A percentile compares a stretch with the other conserved stretches of the same genome.
phyloP scores from a whole-genome alignment of 2,113 vertebrate species.

The Rhagologus leucostigma region DNA sequence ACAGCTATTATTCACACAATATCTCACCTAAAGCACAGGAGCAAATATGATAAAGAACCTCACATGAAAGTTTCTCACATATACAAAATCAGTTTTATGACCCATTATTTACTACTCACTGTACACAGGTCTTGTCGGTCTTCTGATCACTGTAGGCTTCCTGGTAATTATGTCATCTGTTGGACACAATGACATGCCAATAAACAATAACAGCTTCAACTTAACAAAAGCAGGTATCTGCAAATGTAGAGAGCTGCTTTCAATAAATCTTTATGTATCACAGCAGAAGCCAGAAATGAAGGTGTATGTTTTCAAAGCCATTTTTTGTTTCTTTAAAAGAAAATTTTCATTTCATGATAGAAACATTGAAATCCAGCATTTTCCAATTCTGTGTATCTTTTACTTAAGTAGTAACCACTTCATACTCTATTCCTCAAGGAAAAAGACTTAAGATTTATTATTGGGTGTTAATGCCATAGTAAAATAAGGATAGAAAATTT shows the following conservation, averaged over 20 bases:
- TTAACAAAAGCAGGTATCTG: neutral
- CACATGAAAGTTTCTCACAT: neutral
- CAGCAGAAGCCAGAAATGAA: neutral
- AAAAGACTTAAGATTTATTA: neutral
- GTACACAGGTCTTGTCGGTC: conserved; percentile 19
- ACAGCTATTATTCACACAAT: neutral
- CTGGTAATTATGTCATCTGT: conserved; percentile 48
- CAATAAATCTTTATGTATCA: neutral
- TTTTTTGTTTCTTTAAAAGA: neutral
- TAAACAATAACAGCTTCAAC: neutral
- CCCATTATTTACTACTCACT: conserved; percentile 22
- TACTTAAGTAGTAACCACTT: neutral
- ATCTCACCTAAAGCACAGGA: neutral
- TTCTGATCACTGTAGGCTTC: conserved; percentile 55
- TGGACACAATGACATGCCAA: neutral
- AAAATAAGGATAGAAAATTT: neutral
- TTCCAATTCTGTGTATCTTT: neutral
- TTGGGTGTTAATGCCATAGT: neutral
- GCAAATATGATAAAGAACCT: neutral
- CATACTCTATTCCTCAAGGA: neutral
- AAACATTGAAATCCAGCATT: neutral
- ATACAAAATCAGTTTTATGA: neutral
- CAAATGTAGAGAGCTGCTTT: neutral
- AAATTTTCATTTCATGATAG: neutral
- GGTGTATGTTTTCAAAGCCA: neutral